Conservation (phyloP, 2,113 vertebrate genomes). For the Recurvirostra avosetta region DNA sequence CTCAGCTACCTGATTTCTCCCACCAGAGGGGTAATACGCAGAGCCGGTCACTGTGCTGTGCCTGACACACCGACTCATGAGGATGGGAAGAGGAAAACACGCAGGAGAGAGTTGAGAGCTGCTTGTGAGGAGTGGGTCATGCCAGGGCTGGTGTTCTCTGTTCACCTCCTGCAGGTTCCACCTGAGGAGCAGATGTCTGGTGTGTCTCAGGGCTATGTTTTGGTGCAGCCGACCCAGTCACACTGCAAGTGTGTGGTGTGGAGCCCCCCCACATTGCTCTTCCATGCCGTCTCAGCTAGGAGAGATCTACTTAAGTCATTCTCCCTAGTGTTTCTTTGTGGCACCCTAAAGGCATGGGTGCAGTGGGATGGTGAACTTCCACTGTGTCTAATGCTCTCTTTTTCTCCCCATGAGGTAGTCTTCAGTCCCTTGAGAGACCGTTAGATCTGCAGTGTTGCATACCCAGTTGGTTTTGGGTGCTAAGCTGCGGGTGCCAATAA, state of each 20-base stretch:
- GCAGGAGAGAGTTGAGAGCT: neutral
- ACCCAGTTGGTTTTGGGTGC: neutral
- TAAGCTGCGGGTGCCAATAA: neutral
- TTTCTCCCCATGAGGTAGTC: neutral
- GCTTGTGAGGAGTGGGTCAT: neutral
- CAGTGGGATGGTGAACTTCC: neutral
- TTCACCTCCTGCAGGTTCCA: neutral
- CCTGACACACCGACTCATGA: rapidly evolving
- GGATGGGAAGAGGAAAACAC: neutral
- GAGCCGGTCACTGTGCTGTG: neutral
- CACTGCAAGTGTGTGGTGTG: neutral
- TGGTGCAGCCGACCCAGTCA: neutral
- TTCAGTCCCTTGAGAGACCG: neutral
- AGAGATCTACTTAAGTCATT: neutral
- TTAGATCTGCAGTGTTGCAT: neutral
- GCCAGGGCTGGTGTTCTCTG: neutral
- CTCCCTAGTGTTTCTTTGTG: neutral
- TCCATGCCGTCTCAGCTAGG: neutral
- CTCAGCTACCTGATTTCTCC: neutral
- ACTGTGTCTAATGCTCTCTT: neutral
- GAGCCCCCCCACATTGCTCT: neutral
- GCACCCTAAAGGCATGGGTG: neutral
- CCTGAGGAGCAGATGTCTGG: neutral
- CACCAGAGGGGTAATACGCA: neutral
- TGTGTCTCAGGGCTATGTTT: neutral